These are phyloP conservation scores for Rhynchopsitta pachyrhyncha DNA, from an alignment of 2,113 vertebrate genomes.

Conservation along the genomic window DNA sequence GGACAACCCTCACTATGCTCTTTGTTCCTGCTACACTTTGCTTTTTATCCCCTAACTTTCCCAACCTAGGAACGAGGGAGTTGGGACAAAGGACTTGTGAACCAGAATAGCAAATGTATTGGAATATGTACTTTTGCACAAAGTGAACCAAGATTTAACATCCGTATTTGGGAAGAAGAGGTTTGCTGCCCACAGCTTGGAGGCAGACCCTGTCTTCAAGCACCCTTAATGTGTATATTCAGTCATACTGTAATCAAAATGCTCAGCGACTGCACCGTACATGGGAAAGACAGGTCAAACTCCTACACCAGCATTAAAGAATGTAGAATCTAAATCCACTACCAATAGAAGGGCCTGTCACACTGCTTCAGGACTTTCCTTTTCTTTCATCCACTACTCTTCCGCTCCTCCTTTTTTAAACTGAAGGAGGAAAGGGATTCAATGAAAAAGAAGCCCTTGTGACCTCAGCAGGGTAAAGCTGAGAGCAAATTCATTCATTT, in stretches of 20 bases:
- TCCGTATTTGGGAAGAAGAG: neutral
- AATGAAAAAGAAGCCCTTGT: neutral
- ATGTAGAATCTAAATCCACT: neutral
- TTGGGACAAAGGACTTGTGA: neutral
- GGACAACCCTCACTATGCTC: neutral
- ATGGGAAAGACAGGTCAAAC: neutral
- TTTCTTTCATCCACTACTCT: neutral
- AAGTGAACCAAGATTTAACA: neutral
- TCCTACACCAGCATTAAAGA: neutral
- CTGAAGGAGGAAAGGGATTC: neutral
- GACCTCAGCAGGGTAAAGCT: neutral
- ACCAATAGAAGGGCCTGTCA: neutral
- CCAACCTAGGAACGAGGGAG: neutral
- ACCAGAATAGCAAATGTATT: neutral
- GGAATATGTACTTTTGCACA: neutral
- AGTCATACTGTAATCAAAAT: neutral
- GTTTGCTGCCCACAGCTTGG: neutral
- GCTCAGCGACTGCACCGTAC: neutral
- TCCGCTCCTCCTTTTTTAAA: neutral
- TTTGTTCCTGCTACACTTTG: neutral
- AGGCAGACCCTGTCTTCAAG: neutral
- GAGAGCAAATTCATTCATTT: neutral
- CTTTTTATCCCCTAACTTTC: neutral
- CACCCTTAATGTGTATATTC: neutral
- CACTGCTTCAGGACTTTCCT: neutral